Evolutionary conservation across 1,140 invertebrate species (phyloP).

Genomic region (Hycleus phaleratus): DNA sequence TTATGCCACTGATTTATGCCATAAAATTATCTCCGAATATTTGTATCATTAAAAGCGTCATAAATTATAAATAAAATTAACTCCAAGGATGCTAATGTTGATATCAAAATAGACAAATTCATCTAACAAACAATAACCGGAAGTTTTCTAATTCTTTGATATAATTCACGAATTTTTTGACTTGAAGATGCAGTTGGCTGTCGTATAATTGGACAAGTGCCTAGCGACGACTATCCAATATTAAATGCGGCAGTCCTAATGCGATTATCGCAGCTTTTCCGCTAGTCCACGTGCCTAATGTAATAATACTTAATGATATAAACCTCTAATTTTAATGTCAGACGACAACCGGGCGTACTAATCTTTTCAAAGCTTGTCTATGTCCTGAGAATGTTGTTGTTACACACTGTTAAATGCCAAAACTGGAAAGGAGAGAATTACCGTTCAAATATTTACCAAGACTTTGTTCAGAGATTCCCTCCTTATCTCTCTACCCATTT

Average conservation of each 20-base stretch:
- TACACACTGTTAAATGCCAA: conserved; percentile 2
- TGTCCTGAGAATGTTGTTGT: conserved; percentile 5
- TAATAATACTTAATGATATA: conserved; percentile 14
- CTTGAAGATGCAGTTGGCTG: background rate
- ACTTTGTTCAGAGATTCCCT: conserved; percentile 9
- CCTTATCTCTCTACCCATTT: background rate
- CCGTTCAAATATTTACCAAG: conserved; percentile 13
- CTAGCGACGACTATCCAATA: conserved; percentile 7
- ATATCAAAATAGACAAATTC: too few relatives aligned
- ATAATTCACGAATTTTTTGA: background rate
- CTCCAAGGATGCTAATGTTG: background rate
- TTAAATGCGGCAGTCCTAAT: conserved; percentile 13
- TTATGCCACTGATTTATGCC: conserved; percentile 6
- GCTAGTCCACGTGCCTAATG: conserved; percentile 13
- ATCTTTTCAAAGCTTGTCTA: conserved; percentile 10
- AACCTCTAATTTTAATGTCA: conserved; percentile 15
- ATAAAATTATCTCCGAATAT: conserved; percentile 8
- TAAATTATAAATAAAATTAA: conserved; percentile 2
- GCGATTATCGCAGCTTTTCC: conserved; percentile 14
- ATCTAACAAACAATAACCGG: too few relatives aligned
- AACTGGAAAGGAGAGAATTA: conserved; percentile 1
- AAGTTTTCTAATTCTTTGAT: background rate
- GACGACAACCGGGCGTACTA: conserved; percentile 11
- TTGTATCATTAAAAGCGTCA: conserved; percentile 3
- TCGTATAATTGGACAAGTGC: background rate